Percentiles rank a stretch among this genome's conserved stretches.
phyloP scores from a whole-genome alignment of 1,140 invertebrate species.

The Leptoteleia sp. region DNA sequence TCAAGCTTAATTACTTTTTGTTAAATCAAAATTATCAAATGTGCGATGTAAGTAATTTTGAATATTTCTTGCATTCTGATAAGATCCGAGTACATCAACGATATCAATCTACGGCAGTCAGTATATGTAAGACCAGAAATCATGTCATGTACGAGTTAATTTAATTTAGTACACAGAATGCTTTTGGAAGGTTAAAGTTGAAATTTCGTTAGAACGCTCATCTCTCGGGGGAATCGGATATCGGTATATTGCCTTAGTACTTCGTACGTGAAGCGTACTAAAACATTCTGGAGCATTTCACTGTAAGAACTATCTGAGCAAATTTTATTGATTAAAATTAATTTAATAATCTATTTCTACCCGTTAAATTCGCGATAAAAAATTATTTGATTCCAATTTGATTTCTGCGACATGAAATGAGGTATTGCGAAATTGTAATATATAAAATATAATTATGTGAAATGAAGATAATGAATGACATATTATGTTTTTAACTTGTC shows the following conservation, averaged over 20 bases:
- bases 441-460: too few species aligned
- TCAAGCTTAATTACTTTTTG: slow-evolving; percentile 20
- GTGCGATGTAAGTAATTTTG: background rate
- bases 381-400: background rate
- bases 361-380: slow-evolving; percentile 18
- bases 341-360: slow-evolving; percentile 8
- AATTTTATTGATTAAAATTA: slow-evolving; percentile 41
- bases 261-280: slow-evolving; percentile 24
- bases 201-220: slow-evolving; percentile 70
- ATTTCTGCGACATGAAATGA: background rate
- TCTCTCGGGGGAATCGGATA: slow-evolving; percentile 69
- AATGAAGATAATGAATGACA: too few species aligned
- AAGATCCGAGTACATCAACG: slow-evolving; percentile 19
- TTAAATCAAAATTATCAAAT: slow-evolving; percentile 9
- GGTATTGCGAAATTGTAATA: too few species aligned
- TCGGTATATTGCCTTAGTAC: slow-evolving; percentile 45
- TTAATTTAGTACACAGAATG: slow-evolving; percentile 67
- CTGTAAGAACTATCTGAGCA: slow-evolving; percentile 16
- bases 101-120: slow-evolving; percentile 37
- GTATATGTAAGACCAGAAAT: slow-evolving; percentile 34
- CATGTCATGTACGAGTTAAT: slow-evolving; percentile 67
- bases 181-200: slow-evolving; percentile 57
- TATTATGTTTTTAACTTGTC: too few species aligned
- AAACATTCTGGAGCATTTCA: slow-evolving; percentile 8
- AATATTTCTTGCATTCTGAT: slow-evolving; percentile 19